Base-by-base conservation (phyloP, 1,140 invertebrate species). In the Drosophila pruinosa region DNA sequence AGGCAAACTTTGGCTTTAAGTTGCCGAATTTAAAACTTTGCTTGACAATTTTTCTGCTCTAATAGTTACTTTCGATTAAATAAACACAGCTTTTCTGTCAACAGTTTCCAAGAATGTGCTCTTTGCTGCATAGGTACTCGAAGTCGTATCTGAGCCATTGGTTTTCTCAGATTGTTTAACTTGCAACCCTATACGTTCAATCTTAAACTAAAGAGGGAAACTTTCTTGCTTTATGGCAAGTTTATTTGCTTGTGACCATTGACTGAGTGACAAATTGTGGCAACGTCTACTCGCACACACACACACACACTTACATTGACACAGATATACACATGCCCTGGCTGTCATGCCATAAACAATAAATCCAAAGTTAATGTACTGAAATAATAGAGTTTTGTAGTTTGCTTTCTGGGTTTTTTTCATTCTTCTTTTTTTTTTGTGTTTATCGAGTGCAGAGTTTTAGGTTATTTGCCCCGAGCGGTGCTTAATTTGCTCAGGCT, bases 281-380 rank as follows among this genome's bases (percentile, higher is more conserved):
- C 50, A 45, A 19, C 19, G 36, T 52, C 45, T 39, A 24, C 31
- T 8, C 12, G 31, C 17, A 54, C 5, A 52, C 7, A 38, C 14
- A 14, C 19, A 43, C 38, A 21, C 7, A 36, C 5, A 36, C 22
- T 7, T 14, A 50, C 22, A n/a, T n/a, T n/a, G n/a, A n/a, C n/a
- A n/a, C n/a, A n/a, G n/a, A n/a, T n/a, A 21, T 14, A 39, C 8
- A 38, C 24, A 10, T 36, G 21, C n/a, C 6, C 12, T 17, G 7
- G 19, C 52, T 62, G 12, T 21, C 14, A 21, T 17, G 63, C 48
- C 81, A 80, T 80, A 86, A 85, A 77, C 81, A 86, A 88, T 88
- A 86, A 88, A 88, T 86, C 78, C 62, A 63, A 81, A 81, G 62
- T 82, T 88, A 86, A 86, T 86, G 81, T 86, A 81, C 69, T 69